Percentiles rank a stretch among this genome's conserved stretches.
Conservation (phyloP, 1,140 invertebrate species). For the Helicorthomorpha holstii region DNA sequence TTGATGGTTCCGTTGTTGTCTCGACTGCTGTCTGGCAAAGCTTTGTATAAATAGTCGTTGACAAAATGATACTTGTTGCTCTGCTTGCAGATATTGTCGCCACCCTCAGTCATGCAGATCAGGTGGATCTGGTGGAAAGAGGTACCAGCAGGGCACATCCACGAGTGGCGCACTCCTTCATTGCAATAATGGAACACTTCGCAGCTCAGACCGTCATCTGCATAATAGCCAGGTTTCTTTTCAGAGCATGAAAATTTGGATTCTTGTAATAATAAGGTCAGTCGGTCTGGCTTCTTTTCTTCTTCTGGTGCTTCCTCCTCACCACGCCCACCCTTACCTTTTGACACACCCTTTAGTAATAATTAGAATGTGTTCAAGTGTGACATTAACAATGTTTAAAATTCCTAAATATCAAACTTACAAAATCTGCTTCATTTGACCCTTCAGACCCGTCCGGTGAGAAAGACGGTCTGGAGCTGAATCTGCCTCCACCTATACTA, state of each 20-base stretch:
- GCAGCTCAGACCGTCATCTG: conserved; percentile 70
- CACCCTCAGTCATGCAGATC: conserved; percentile 77
- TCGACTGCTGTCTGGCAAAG: conserved; percentile 43
- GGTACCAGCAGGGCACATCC: conserved; percentile 82
- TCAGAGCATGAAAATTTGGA: conserved; percentile 64
- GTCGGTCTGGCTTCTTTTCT: conserved; percentile 66
- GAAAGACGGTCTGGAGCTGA: not conserved
- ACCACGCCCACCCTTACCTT: not conserved
- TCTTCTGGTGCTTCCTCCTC: conserved; percentile 44
- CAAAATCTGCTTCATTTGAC: not conserved
- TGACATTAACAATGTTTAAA: not conserved
- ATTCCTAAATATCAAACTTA: not conserved
- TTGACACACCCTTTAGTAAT: not conserved
- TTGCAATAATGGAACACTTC: conserved; percentile 91
- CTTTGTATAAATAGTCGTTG: conserved; percentile 77
- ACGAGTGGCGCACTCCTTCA: conserved; percentile 72
- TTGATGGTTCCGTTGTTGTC: conserved; percentile 62
- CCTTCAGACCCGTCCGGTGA: not conserved
- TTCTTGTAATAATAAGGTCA: conserved; percentile 55
- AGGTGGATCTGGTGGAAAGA: conserved; percentile 80
- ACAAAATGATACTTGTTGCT: conserved; percentile 80
- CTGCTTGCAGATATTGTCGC: conserved; percentile 74
- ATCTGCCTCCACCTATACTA: not conserved
- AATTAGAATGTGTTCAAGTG: not conserved
- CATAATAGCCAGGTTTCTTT: conserved; percentile 76